Conservation (phyloP, 2,888 invertebrate species). For the Drosophila lacicola region DNA sequence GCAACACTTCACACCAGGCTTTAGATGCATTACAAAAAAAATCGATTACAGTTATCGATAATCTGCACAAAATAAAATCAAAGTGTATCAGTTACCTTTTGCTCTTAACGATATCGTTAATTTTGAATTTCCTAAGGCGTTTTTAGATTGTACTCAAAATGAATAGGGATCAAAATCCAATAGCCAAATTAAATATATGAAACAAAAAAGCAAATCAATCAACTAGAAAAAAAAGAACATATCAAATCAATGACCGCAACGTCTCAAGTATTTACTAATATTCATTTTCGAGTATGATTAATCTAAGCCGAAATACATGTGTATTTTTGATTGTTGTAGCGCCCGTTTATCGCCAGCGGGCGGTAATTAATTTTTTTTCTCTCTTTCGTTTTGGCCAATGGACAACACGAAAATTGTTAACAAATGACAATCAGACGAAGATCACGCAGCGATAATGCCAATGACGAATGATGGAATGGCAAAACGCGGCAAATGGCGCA, state of each 20-base stretch:
- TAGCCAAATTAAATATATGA: not conserved
- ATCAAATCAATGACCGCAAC: slow-evolving; percentile 6
- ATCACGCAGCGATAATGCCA: slow-evolving; percentile 67
- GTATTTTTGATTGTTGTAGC: slow-evolving; percentile 13
- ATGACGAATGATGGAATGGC: slow-evolving; percentile 31
- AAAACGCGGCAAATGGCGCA: slow-evolving; percentile 29
- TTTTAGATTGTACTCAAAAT: no score
- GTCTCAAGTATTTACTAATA: slow-evolving; percentile 42
- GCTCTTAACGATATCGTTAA: no score
- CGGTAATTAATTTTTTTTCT: slow-evolving; percentile 46
- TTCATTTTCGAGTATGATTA: slow-evolving; percentile 52
- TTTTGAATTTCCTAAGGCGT: no score
- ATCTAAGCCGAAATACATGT: slow-evolving; percentile 29
- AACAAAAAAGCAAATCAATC: slow-evolving; percentile 27
- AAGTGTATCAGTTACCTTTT: no score
- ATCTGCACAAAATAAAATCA: no score
- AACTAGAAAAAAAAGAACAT: slow-evolving; percentile 17
- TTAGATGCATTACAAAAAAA: no score
- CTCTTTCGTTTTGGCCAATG: slow-evolving; percentile 23
- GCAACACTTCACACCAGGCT: no score
- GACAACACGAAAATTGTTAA: slow-evolving; percentile 58
- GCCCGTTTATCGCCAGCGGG: slow-evolving; percentile 36
- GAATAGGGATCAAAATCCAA: not conserved
- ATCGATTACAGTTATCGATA: no score
- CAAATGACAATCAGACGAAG: slow-evolving; percentile 61